phyloP scores from a whole-genome alignment of 1,140 invertebrate species.

The Gryon sp. region DNA sequence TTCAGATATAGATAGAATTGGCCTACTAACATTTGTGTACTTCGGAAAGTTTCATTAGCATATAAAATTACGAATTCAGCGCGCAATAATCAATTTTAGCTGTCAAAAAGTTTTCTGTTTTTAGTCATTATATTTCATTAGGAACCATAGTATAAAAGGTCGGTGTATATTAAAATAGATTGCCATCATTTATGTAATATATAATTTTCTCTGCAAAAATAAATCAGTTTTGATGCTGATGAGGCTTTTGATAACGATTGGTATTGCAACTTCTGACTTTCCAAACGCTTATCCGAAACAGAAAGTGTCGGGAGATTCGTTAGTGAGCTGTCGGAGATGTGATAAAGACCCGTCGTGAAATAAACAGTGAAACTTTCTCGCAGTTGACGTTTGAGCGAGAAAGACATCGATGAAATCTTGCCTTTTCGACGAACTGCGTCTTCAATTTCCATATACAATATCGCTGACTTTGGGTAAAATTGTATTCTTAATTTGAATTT shows the following conservation, averaged over 20 bases:
- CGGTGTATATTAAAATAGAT: too few relatives aligned
- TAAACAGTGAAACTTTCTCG: conserved; percentile 54
- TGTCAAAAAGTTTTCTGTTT: neutral
- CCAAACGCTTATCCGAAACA: conserved; percentile 69
- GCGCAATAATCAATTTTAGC: conserved; percentile 3
- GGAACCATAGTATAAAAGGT: too few relatives aligned
- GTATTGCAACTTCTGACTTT: conserved; percentile 6
- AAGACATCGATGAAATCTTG: conserved; percentile 43
- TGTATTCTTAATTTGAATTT: too few relatives aligned
- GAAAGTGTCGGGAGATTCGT: conserved; percentile 56
- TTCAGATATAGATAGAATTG: conserved; percentile 71
- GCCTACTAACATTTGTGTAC: conserved; percentile 67
- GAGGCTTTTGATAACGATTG: conserved; percentile 47
- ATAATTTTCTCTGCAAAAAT: conserved; percentile 64
- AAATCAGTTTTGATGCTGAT: conserved; percentile 62
- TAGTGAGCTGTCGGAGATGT: conserved; percentile 49
- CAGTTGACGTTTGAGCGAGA: conserved; percentile 39
- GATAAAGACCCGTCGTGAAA: conserved; percentile 37
- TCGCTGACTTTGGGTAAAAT: too few relatives aligned
- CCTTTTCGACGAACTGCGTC: conserved; percentile 19
- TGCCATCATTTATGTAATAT: conserved; percentile 69
- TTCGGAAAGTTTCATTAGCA: conserved; percentile 14
- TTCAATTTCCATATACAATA: too few relatives aligned
- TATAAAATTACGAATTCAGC: neutral
- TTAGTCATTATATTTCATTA: too few relatives aligned